These are phyloP conservation scores for Himalopsyche anomala DNA, from an alignment of 2,888 invertebrate genomes.

Conservation along the genomic window DNA sequence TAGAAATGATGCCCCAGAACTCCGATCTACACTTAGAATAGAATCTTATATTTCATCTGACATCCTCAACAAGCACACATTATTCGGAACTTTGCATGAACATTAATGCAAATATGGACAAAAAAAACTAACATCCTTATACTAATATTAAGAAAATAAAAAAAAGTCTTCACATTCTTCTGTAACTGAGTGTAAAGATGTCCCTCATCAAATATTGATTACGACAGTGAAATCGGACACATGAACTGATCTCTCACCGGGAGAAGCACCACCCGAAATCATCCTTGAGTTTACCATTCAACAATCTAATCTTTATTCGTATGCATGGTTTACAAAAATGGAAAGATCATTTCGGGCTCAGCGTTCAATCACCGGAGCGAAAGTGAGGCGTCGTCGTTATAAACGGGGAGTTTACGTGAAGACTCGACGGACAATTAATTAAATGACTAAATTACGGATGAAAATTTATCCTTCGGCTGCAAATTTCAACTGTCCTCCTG, in stretches of 20 bases:
- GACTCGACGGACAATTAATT: constrained; percentile 27
- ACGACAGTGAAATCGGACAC: background rate
- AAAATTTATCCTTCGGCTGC: constrained; percentile 41
- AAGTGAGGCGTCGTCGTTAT: background rate
- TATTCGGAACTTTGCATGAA: constrained; percentile 35
- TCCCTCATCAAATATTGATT: constrained; percentile 3
- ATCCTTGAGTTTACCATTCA: background rate
- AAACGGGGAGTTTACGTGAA: constrained; percentile 14
- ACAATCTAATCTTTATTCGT: background rate
- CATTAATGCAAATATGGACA: constrained; percentile 40
- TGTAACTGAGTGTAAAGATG: constrained; percentile 42
- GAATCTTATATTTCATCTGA: constrained; percentile 35
- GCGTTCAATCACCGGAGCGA: background rate
- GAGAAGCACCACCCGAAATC: constrained; percentile 22
- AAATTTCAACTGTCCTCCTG: constrained; percentile 32
- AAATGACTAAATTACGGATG: constrained; percentile 40
- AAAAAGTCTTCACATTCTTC: background rate
- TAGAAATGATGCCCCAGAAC: constrained; percentile 39
- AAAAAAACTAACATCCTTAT: constrained; percentile 43
- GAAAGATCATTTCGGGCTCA: constrained; percentile 13
- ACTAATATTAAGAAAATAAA: constrained; percentile 7
- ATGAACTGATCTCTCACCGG: background rate
- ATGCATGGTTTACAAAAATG: constrained; percentile 31
- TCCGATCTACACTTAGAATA: constrained; percentile 39
- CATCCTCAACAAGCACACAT: constrained; percentile 35